Percentiles rank a stretch among this genome's conserved stretches.
Evolutionary conservation across 2,113 vertebrate species (phyloP).

Genomic region (Pagrus major): DNA sequence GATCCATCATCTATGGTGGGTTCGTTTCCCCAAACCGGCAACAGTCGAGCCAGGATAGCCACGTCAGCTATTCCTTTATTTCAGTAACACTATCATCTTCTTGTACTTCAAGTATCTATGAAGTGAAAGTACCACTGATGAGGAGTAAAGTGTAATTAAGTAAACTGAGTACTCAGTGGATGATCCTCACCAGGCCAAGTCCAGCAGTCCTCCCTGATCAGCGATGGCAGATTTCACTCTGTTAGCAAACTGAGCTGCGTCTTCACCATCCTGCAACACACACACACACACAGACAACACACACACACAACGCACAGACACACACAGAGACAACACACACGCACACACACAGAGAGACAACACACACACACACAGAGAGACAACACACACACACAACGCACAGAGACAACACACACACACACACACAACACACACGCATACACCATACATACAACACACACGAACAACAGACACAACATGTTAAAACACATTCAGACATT

Average conservation of each 20-base stretch:
- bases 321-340: neutral
- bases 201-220: constrained; percentile 91
- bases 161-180: neutral
- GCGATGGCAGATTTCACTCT: constrained; percentile 95
- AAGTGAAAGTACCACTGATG: no score
- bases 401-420: no score
- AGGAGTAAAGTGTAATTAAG: neutral
- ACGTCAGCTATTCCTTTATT: no score
- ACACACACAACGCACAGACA: neutral
- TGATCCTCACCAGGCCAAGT: constrained; percentile 91
- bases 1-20: no score
- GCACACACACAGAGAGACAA: neutral
- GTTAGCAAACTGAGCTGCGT: constrained; percentile 94
- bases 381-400: neutral
- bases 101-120: no score
- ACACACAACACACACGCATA: no score
- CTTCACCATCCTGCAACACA: constrained; percentile 88
- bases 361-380: neutral
- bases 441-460: no score
- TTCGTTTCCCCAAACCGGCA: no score
- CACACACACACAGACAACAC: constrained; percentile 3
- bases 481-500: neutral
- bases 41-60: no score
- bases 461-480: no score
- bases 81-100: no score